Evolutionary conservation across 2,113 vertebrate genomes (phyloP).

Genomic region (Cygnus buccinator): DNA sequence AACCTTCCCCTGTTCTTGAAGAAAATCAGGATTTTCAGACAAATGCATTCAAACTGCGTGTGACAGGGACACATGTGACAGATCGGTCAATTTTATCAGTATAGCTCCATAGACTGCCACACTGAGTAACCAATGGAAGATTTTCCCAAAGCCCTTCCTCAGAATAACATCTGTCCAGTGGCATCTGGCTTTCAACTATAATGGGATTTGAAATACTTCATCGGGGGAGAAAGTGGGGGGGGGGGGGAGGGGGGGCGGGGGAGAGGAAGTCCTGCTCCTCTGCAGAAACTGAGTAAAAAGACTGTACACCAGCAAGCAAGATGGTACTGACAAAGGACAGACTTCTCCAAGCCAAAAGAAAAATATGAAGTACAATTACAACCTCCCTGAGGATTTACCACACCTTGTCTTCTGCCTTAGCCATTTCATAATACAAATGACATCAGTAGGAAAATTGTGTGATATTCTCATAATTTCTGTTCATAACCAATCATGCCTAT

Average conservation of each 20-base stretch:
- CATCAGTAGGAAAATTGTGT: neutral
- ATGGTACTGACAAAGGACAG: neutral
- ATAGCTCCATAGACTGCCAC: neutral
- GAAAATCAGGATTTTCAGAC: neutral
- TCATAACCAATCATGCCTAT: neutral
- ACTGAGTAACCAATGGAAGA: neutral
- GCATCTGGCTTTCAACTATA: neutral
- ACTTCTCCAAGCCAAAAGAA: neutral
- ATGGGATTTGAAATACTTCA: neutral
- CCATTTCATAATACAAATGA: neutral
- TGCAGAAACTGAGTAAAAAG: neutral
- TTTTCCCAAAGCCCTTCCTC: neutral
- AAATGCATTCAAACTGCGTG: neutral
- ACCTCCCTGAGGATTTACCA: neutral
- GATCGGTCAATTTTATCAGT: neutral
- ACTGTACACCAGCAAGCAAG: neutral
- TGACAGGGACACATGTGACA: neutral
- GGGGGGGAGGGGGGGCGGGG: no score
- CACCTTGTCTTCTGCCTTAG: neutral
- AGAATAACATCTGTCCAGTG: neutral
- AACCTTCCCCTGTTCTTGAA: neutral
- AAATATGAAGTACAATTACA: neutral
- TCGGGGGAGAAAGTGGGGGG: no score
- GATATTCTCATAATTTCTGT: neutral
- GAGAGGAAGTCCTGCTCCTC: neutral